phyloP scores from a whole-genome alignment of 2,888 invertebrate genomes.

The Chouioia cunea region DNA sequence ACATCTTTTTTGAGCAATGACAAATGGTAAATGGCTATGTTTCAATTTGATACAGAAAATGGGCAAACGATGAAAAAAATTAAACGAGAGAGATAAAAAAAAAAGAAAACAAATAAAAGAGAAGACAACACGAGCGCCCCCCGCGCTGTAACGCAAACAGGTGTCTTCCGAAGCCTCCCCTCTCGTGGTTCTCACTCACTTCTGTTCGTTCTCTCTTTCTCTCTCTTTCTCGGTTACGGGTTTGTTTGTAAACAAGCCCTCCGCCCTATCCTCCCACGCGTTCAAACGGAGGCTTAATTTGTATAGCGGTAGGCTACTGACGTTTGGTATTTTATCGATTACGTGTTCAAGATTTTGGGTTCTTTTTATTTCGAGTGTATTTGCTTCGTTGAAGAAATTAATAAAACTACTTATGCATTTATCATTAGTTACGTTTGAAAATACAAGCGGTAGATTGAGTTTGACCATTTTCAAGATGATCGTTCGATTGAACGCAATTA shows the following conservation, averaged over 20 bases:
- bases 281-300: background rate
- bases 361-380: too few relatives aligned
- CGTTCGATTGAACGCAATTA: too few relatives aligned
- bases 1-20: background rate
- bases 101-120: background rate
- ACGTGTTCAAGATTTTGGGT: too few relatives aligned
- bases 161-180: slow-evolving; percentile 58
- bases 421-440: too few relatives aligned
- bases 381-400: too few relatives aligned
- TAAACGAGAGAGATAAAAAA: background rate
- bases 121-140: background rate
- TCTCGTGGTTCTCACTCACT: background rate
- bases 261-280: background rate
- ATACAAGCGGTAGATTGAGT: too few relatives aligned
- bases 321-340: too few relatives aligned
- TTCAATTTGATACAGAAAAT: too few relatives aligned
- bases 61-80: too few relatives aligned
- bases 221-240: background rate
- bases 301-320: too few relatives aligned
- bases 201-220: slow-evolving; percentile 4
- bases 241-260: slow-evolving; percentile 48
- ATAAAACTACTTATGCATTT: too few relatives aligned
- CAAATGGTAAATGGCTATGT: background rate
- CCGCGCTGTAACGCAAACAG: slow-evolving; percentile 55
- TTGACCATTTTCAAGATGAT: too few relatives aligned